These are phyloP conservation scores for Alexandromys fortis DNA, from an alignment of 2,113 vertebrate genomes.

Conservation along the genomic window DNA sequence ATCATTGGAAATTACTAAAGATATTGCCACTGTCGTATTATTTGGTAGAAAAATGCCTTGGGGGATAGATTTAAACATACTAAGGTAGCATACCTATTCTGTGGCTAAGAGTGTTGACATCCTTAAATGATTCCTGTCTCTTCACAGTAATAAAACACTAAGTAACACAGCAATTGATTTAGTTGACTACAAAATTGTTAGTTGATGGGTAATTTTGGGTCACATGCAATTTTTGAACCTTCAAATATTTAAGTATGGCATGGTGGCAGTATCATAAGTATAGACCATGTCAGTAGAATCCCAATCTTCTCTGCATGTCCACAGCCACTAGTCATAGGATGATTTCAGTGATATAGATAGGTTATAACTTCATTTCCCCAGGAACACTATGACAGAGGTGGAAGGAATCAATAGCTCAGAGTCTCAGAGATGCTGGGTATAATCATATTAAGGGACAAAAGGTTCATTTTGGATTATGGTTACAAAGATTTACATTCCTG, in stretches of 20 bases:
- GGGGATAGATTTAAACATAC: not conserved
- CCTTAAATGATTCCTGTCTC: not conserved
- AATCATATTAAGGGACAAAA: not conserved
- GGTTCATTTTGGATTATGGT: not conserved
- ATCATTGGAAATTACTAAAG: not conserved
- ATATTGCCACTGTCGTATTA: not conserved
- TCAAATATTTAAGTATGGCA: not conserved
- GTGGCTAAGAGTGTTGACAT: not conserved
- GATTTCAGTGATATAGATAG: not conserved
- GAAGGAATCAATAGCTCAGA: not conserved
- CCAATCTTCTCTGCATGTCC: not conserved
- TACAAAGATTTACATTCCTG: not conserved
- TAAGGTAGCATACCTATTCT: not conserved
- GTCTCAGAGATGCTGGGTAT: too few species aligned
- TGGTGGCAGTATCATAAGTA: not conserved
- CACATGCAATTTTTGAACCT: not conserved
- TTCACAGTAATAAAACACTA: not conserved
- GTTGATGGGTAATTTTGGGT: not conserved
- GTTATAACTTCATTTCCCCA: not conserved
- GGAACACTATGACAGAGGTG: not conserved
- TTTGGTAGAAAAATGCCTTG: not conserved
- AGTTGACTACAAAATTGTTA: not conserved
- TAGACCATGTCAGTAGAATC: not conserved
- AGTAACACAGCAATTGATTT: not conserved
- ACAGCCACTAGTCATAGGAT: not conserved